Base-by-base conservation (phyloP, 1,140 invertebrate genomes). In the Eriosoma lanigerum region DNA sequence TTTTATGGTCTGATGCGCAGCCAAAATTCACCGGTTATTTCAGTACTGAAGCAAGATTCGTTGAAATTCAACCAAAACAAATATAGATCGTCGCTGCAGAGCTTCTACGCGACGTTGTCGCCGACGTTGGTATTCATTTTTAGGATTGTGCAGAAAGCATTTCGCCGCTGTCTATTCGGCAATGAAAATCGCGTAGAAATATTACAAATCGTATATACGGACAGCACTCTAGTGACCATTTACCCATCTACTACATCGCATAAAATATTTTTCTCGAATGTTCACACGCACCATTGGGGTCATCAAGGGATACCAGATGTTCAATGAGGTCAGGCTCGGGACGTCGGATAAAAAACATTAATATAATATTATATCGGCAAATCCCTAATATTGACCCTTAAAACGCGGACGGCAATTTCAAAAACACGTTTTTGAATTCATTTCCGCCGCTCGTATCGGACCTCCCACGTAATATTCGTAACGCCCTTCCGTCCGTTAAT, bases 301-400 rank as follows among this genome's bases (percentile, higher is more conserved):
- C 52, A 58, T 56, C 32, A 32, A 68, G 38, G 66, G 46, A 32
- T 56, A 44, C 29, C 73, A 76, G 52, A 76, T 76, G 73, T 76
- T 58, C 73, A 52, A 76, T 44, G 52, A 44, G 73, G 54, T 76
- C 29, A 58, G 52, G 24, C 66, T 24, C 21, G 21, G 8, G 13
- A n/a, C 24, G 44, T 48, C 21, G 17, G 15, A 46, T 68, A 26
- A 68, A 68, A 64, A 24, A 44, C 21, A 68, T 68, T 48, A 9
- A 48, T 68, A 44, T 24, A 17, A 15, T 32, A 26, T n/a, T 29
- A 0, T 32, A 68, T 68, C 21, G 66, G 21, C 17, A 48, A 68
- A 68, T 68, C 38, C 66, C 66, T 9, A 17, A 26, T 48, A 68
- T 48, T 68, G 66, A 68, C 66, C 66, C 66, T 26, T 24, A 21